Percentiles rank a stretch among this genome's conserved stretches.
Conservation (phyloP, 2,888 invertebrate species). For the Microctonus hyperodae region DNA sequence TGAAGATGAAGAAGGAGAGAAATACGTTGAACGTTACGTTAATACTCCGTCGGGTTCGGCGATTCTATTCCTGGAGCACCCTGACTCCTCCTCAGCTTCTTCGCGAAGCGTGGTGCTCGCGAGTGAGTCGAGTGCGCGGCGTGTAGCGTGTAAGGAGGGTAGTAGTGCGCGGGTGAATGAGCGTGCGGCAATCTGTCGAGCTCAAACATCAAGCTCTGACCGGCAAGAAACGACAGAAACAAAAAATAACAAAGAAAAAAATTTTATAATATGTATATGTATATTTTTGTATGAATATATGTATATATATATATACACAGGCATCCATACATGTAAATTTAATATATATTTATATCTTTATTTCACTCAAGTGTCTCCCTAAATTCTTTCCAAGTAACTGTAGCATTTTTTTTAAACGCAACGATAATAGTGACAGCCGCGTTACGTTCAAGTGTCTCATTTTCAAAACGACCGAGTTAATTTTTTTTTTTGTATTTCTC, state of each 20-base stretch:
- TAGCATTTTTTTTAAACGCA: background rate
- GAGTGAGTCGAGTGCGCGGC: conserved; percentile 47
- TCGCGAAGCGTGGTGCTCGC: conserved; percentile 37
- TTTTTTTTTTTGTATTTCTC: background rate
- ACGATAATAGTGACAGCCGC: background rate
- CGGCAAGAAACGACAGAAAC: conserved; percentile 7
- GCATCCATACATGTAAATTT: too few relatives aligned
- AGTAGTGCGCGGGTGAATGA: conserved; percentile 47
- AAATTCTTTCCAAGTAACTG: conserved; percentile 3
- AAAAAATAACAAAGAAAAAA: background rate
- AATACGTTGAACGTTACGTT: conserved; percentile 45
- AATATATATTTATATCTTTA: background rate
- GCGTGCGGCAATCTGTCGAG: conserved; percentile 33
- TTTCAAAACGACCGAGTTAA: background rate
- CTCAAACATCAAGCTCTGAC: conserved; percentile 7
- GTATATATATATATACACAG: background rate
- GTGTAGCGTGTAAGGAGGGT: conserved; percentile 50
- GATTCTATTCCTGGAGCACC: conserved; percentile 63
- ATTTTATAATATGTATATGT: background rate
- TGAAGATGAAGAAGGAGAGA: conserved; percentile 17
- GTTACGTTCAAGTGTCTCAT: background rate
- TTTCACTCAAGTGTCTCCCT: background rate
- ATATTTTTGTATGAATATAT: too few relatives aligned
- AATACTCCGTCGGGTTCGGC: conserved; percentile 44
- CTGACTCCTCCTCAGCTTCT: conserved; percentile 56